Percentiles rank a stretch among this genome's conserved stretches.
These are phyloP conservation scores for Yponomeuta sedellus DNA, from an alignment of 2,888 invertebrate genomes.

Conservation along the genomic window DNA sequence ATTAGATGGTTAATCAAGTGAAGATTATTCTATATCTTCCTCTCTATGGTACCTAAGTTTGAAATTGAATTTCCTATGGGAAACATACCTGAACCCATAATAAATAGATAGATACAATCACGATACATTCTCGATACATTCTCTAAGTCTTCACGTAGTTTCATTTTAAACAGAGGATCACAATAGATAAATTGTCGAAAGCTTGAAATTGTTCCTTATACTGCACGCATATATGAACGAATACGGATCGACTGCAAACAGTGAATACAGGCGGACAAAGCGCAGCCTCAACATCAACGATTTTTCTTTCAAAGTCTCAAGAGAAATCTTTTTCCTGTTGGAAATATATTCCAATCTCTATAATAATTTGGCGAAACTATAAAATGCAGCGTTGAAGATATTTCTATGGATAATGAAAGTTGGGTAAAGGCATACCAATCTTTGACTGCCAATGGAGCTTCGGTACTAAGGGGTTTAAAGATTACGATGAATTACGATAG, in stretches of 20 bases:
- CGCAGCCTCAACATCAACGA: neutral
- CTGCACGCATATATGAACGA: neutral
- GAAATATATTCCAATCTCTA: slow-evolving; percentile 11
- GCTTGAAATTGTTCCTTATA: neutral
- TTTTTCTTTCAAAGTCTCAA: neutral
- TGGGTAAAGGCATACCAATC: neutral
- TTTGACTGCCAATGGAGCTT: neutral
- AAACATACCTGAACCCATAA: no score
- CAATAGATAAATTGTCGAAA: no score
- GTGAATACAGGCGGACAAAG: neutral
- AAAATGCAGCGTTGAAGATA: neutral
- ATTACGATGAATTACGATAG: no score
- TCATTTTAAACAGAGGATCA: no score
- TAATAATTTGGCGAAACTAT: neutral
- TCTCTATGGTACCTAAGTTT: no score
- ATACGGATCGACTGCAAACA: neutral
- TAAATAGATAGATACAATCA: no score
- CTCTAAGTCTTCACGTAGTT: no score
- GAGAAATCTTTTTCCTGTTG: slow-evolving; percentile 7
- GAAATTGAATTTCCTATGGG: no score
- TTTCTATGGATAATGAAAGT: neutral
- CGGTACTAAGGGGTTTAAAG: no score
- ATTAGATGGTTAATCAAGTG: no score
- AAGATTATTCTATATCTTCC: no score
- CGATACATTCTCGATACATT: no score